Conservation (phyloP, 2,797 vertebrate species). For the Todus mexicanus region DNA sequence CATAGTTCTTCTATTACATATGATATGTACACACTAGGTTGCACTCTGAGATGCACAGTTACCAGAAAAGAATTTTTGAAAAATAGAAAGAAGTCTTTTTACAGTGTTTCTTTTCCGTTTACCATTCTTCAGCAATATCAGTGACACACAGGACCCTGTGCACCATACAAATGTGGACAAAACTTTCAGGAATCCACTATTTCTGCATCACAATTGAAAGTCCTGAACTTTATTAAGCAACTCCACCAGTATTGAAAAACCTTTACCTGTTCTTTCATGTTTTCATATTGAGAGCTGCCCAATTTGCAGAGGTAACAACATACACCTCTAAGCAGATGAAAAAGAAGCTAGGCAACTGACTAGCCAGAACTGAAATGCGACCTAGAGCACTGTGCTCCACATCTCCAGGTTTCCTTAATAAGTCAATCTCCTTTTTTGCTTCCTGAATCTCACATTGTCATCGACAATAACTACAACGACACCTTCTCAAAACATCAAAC, state of each 20-base stretch:
- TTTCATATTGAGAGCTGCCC: not conserved
- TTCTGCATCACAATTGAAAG: not conserved
- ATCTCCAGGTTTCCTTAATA: not conserved
- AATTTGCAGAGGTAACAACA: not conserved
- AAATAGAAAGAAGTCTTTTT: not conserved
- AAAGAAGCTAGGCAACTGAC: not conserved
- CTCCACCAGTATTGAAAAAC: not conserved
- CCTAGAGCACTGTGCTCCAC: not conserved
- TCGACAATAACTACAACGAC: not conserved
- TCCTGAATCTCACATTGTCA: not conserved
- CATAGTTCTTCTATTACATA: not conserved
- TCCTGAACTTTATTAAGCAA: not conserved
- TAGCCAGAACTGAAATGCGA: not conserved
- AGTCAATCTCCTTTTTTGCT: not conserved
- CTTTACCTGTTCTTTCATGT: not conserved
- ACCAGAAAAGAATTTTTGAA: not conserved
- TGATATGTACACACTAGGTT: not conserved
- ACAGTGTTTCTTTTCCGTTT: not conserved
- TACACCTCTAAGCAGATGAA: not conserved
- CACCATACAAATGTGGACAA: not conserved
- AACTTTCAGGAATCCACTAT: not conserved
- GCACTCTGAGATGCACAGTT: not conserved
- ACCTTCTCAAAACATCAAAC: not conserved
- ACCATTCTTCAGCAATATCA: not conserved
- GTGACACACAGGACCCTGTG: not conserved